Evolutionary conservation across 2,888 invertebrate species (phyloP).

Genomic region (Tinea trinotella): DNA sequence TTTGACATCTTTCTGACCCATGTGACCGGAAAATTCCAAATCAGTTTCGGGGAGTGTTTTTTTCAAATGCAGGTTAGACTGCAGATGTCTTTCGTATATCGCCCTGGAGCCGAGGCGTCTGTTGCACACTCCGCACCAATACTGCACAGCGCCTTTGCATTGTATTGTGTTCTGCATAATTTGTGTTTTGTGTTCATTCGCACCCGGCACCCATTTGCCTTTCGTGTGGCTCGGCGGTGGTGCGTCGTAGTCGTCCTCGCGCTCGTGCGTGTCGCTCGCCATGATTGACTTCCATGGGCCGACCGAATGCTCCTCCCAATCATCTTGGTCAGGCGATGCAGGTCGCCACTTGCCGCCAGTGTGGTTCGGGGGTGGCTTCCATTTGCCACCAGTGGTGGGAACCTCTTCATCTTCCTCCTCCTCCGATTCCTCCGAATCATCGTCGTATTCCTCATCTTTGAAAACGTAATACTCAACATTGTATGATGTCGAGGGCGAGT

Average conservation of each 20-base stretch:
- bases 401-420: conserved; percentile 70
- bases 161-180: conserved; percentile 67
- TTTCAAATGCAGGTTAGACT: conserved; percentile 80
- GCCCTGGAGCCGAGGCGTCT: conserved; percentile 80
- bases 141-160: conserved; percentile 71
- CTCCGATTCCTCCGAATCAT: conserved; percentile 70
- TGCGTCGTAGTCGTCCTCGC: conserved; percentile 66
- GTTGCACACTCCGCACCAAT: conserved; percentile 88
- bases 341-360: conserved; percentile 65
- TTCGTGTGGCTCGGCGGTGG: conserved; percentile 81
- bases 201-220: conserved; percentile 88
- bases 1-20: conserved; percentile 38
- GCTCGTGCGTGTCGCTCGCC: conserved; percentile 40
- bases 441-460: conserved; percentile 64
- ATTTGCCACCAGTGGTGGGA: conserved; percentile 76
- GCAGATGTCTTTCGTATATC: conserved; percentile 83
- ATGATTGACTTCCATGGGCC: conserved; percentile 76
- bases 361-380: conserved; percentile 76
- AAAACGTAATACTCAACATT: conserved; percentile 52
- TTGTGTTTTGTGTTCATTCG: conserved; percentile 57
- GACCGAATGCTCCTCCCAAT: conserved; percentile 75
- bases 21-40: conserved; percentile 73
- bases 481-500: conserved; percentile 48
- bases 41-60: conserved; percentile 78
- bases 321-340: conserved; percentile 61